Evolutionary conservation across 2,113 vertebrate species (phyloP), one percentile per base, ranked within the genome.

Genomic region (Corydoras maculifer): DNA sequence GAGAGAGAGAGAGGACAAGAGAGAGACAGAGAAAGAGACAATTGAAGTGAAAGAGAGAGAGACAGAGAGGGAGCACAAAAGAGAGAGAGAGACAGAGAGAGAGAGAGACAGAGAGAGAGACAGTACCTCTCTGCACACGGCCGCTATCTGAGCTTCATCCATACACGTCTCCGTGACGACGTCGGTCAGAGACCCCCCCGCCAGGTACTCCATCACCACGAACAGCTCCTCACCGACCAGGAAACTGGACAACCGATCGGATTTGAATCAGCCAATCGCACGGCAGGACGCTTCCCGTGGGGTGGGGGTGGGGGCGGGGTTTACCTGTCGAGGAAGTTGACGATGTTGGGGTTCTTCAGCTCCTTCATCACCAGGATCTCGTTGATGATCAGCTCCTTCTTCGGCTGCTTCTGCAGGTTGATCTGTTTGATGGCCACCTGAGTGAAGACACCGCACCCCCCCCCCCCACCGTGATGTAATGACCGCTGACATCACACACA

Each of bases 291-390:
- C 4, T 13, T 10, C 13, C 51, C 13, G 3, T 53, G 35, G 61
- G 15, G 14, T 10, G 61, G 15, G 14, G 15, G 3, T 25, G 14
- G 10, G 30, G 48, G 30, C 5, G 75, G 30, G n/a, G n/a, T 50
- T 66, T 49, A 99, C 96, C 96, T 99, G 84, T 99, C 96, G 64
- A 98, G 74, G 58, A 94, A 99, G 84, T 99, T 99, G 81, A 99
- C 96, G 76, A 99, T 98, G 85, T 98, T 99, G 65, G 94, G 96
- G 81, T 99, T 95, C 89, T 96, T 97, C 81, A 98, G 78, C 80
- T 98, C 95, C 86, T 98, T 98, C 96, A 99, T 99, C 79, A 99
- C 96, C 83, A 97, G 85, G 84, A 98, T 98, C 84, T 98, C 96
- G 69, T 98, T 98, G 86, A 98, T 98, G 72, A 99, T 99, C 55